Percentiles rank a stretch among this genome's conserved stretches.
These are phyloP conservation scores for Ptychoptera contaminata DNA, from an alignment of 2,888 invertebrate genomes.

Conservation along the genomic window DNA sequence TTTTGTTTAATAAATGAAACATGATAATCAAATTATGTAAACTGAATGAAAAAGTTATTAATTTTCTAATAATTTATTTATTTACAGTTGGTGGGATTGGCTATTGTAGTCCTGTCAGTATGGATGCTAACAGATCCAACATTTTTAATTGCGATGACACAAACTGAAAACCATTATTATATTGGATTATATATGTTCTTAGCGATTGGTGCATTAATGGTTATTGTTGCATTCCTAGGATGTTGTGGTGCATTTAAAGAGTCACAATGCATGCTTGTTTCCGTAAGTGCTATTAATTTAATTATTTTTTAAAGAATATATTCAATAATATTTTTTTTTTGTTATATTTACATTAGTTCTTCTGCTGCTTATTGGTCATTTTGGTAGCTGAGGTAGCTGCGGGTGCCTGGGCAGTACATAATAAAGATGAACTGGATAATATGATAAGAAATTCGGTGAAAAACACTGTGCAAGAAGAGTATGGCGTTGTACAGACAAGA, in stretches of 20 bases:
- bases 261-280: constrained; percentile 59
- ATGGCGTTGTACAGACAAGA: constrained; percentile 36
- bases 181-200: constrained; percentile 58
- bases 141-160: constrained; percentile 52
- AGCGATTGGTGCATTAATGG: constrained; percentile 52
- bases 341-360: constrained; percentile 41
- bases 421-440: constrained; percentile 47
- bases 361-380: constrained; percentile 57
- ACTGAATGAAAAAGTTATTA: too few relatives aligned
- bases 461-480: constrained; percentile 46
- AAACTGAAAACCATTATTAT: constrained; percentile 44
- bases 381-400: constrained; percentile 64
- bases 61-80: too few relatives aligned
- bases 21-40: too few relatives aligned
- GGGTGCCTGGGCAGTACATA: constrained; percentile 60
- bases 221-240: constrained; percentile 63
- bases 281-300: constrained; percentile 49
- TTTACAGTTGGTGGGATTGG: constrained; percentile 54
- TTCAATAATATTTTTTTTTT: background rate
- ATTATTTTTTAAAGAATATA: constrained; percentile 7
- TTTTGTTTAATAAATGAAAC: too few relatives aligned
- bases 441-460: constrained; percentile 46
- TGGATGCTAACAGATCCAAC: constrained; percentile 67
- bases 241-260: constrained; percentile 69
- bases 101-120: constrained; percentile 49